Percentiles rank a stretch among this genome's conserved stretches.
These are phyloP conservation scores for Clarias fuscus DNA, from an alignment of 2,797 vertebrate genomes.

Conservation along the genomic window DNA sequence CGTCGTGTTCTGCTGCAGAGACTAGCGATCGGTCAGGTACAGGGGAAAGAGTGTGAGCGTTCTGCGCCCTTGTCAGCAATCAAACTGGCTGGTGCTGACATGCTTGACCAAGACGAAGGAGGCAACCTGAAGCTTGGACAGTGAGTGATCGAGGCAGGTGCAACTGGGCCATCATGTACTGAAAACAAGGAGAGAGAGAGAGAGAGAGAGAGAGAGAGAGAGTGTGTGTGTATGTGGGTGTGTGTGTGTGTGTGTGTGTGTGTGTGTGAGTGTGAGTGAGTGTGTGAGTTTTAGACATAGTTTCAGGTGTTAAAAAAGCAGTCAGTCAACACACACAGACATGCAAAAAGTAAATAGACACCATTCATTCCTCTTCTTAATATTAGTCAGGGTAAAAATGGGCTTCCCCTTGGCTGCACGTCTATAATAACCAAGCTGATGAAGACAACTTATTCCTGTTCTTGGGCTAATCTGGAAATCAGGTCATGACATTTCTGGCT, in stretches of 20 bases:
- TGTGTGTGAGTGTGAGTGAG: not conserved
- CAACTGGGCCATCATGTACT: constrained; percentile 21
- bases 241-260: not conserved
- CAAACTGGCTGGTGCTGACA: constrained; percentile 61
- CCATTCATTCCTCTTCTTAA: no score
- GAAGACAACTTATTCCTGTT: no score
- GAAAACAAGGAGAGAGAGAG: no score
- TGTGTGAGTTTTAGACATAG: not conserved
- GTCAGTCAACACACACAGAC: constrained; percentile 5
- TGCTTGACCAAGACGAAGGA: constrained; percentile 61
- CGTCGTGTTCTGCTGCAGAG: not conserved
- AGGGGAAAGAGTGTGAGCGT: constrained; percentile 29
- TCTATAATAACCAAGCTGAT: no score
- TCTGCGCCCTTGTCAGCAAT: constrained; percentile 49
- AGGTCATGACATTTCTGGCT: no score
- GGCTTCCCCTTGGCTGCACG: no score
- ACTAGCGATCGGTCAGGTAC: not conserved
- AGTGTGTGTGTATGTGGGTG: not conserved
- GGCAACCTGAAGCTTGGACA: constrained; percentile 65
- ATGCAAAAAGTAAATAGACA: no score
- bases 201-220: no score
- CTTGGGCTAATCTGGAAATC: no score
- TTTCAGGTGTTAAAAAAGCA: constrained; percentile 12
- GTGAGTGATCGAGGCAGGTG: constrained; percentile 66
- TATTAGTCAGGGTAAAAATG: no score